These are phyloP conservation scores for Drosophila anceps DNA, from an alignment of 2,888 invertebrate genomes.

Conservation along the genomic window DNA sequence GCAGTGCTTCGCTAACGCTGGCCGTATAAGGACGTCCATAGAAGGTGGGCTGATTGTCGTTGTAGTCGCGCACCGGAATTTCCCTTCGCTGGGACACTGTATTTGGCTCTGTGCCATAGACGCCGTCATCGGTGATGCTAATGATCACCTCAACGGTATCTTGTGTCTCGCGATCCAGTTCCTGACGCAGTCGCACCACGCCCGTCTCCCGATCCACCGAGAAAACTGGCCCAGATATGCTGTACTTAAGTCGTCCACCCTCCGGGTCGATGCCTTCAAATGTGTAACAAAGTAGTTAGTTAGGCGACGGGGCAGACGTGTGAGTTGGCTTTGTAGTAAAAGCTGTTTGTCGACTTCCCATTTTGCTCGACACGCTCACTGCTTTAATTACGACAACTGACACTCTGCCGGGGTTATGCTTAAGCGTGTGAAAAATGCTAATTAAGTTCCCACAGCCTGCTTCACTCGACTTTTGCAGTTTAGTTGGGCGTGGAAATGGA, in stretches of 20 bases:
- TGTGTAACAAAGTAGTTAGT: conserved; percentile 53
- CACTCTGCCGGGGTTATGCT: conserved; percentile 50
- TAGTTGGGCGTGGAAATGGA: conserved; percentile 65
- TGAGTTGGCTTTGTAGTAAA: conserved; percentile 45
- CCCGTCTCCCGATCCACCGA: conserved; percentile 91
- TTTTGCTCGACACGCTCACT: conserved; percentile 67
- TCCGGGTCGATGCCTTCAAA: conserved; percentile 90
- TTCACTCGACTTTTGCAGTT: conserved; percentile 54
- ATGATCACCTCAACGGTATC: conserved; percentile 91
- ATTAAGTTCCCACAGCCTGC: conserved; percentile 82
- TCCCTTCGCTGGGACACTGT: conserved; percentile 92
- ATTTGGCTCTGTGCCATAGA: conserved; percentile 90
- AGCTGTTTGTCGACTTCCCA: conserved; percentile 61
- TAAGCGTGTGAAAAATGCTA: conserved; percentile 82
- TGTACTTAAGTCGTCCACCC: conserved; percentile 90
- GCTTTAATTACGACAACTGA: conserved; percentile 73
- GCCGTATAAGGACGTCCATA: conserved; percentile 91
- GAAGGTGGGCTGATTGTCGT: conserved; percentile 92
- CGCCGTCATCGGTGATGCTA: conserved; percentile 91
- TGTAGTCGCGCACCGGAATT: conserved; percentile 91
- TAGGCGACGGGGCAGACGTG: conserved; percentile 1
- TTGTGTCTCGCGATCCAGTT: conserved; percentile 90
- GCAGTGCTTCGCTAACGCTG: conserved; percentile 89
- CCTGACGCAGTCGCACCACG: conserved; percentile 90
- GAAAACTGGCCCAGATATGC: conserved; percentile 93